Conservation (phyloP, 92 coral and sea anemone genomes). For the Parazoanthus swiftii region DNA sequence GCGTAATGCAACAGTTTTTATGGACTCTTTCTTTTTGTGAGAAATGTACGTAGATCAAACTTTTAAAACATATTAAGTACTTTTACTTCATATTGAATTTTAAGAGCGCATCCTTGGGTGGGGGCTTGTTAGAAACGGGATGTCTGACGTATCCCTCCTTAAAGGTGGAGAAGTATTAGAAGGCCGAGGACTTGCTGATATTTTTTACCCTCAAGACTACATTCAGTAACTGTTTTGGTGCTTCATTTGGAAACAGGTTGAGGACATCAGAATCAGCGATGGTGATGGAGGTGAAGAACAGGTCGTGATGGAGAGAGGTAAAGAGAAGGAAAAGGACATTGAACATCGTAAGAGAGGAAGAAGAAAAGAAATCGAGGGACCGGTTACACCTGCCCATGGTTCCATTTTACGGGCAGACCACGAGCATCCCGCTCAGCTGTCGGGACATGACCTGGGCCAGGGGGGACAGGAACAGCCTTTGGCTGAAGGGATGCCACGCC, state of each 20-base stretch:
- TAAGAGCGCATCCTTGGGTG: too few relatives aligned
- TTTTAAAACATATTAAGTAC: too few relatives aligned
- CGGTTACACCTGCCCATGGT: conserved; percentile 9
- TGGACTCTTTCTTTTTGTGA: too few relatives aligned
- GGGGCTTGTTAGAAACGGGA: too few relatives aligned
- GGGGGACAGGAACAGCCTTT: neutral
- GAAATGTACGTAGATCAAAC: too few relatives aligned
- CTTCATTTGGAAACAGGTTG: conserved; percentile 21
- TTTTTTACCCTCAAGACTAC: too few relatives aligned
- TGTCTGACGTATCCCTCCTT: too few relatives aligned
- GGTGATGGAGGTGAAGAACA: neutral
- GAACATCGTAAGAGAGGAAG: conserved; percentile 63
- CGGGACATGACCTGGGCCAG: neutral
- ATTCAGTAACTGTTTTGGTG: neutral
- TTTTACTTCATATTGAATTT: too few relatives aligned
- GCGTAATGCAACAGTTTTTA: too few relatives aligned
- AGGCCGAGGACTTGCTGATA: too few relatives aligned
- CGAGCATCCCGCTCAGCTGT: neutral
- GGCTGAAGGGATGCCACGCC: neutral
- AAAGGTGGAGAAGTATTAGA: too few relatives aligned
- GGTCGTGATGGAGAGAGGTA: conserved; percentile 5
- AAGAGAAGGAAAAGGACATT: conserved; percentile 37
- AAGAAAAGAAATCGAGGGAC: conserved; percentile 51
- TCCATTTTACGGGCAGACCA: neutral
- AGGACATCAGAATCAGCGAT: conserved; percentile 8